Conservation (phyloP, 2,113 vertebrate species). For the Calidris pugnax region DNA sequence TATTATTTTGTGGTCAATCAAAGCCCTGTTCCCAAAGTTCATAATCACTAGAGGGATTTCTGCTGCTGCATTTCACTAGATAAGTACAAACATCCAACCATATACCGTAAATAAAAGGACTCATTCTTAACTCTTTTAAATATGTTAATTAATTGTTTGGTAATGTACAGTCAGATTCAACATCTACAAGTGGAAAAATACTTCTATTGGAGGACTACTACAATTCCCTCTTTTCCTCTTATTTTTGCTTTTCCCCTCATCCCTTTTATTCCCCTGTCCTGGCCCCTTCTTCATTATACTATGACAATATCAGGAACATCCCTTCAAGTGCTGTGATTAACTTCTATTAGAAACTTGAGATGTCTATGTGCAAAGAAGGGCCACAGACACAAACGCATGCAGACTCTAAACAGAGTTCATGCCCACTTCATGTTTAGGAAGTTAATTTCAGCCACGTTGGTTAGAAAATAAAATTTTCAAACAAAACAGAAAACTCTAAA, state of each 20-base stretch:
- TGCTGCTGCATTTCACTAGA: background rate
- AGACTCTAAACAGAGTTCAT: background rate
- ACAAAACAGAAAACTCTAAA: background rate
- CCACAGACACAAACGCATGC: background rate
- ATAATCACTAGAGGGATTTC: background rate
- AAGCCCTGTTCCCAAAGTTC: background rate
- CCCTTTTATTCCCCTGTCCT: fast-evolving
- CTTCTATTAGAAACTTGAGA: background rate
- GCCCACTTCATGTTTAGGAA: background rate
- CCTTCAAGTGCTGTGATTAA: background rate
- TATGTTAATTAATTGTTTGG: background rate
- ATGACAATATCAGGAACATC: background rate
- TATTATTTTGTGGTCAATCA: background rate
- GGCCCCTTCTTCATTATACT: background rate
- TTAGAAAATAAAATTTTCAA: background rate
- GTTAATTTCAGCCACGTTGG: background rate
- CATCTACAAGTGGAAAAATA: background rate
- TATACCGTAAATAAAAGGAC: background rate
- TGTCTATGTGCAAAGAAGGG: background rate
- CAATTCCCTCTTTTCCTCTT: background rate
- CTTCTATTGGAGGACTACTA: background rate
- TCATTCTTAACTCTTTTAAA: background rate
- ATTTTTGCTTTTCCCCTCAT: background rate
- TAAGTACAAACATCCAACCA: background rate
- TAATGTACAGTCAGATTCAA: background rate